Evolutionary conservation across 2,888 invertebrate species (phyloP).

Genomic region (Agonopterix arenella): DNA sequence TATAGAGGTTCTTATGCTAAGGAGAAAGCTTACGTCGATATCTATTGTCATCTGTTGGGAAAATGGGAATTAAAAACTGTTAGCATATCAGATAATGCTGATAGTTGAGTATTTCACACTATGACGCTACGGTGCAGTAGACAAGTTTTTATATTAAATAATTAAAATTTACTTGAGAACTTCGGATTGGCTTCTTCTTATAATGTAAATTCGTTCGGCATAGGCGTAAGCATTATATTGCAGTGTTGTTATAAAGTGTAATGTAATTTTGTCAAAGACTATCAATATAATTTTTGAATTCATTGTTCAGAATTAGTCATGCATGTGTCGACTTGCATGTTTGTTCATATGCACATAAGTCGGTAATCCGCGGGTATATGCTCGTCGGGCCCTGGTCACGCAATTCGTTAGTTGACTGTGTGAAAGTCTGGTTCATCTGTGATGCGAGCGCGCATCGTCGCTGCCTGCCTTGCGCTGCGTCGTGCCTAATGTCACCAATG

Average conservation of each 20-base stretch:
- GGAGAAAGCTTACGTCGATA: slow-evolving; percentile 36
- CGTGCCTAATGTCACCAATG: slow-evolving; percentile 12
- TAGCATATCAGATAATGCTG: too few relatives aligned
- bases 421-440: slow-evolving; percentile 23
- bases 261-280: background rate
- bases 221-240: too few relatives aligned
- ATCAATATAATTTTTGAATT: background rate
- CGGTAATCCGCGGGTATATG: slow-evolving; percentile 6
- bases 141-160: too few relatives aligned
- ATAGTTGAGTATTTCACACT: too few relatives aligned
- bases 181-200: too few relatives aligned
- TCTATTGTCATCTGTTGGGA: slow-evolving; percentile 33
- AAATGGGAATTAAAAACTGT: slow-evolving; percentile 26
- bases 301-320: slow-evolving; percentile 3
- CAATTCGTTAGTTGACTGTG: slow-evolving; percentile 20
- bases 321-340: slow-evolving; percentile 9
- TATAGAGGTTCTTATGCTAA: slow-evolving; percentile 26
- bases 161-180: too few relatives aligned
- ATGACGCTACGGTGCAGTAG: too few relatives aligned
- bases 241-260: background rate
- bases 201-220: too few relatives aligned
- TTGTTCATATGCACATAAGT: background rate
- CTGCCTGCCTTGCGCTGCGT: slow-evolving; percentile 1
- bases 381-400: slow-evolving; percentile 21
- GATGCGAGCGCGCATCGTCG: slow-evolving; percentile 10